These are phyloP conservation scores for Syngnathus scovelli DNA, from an alignment of 2,113 vertebrate genomes.

Conservation along the genomic window DNA sequence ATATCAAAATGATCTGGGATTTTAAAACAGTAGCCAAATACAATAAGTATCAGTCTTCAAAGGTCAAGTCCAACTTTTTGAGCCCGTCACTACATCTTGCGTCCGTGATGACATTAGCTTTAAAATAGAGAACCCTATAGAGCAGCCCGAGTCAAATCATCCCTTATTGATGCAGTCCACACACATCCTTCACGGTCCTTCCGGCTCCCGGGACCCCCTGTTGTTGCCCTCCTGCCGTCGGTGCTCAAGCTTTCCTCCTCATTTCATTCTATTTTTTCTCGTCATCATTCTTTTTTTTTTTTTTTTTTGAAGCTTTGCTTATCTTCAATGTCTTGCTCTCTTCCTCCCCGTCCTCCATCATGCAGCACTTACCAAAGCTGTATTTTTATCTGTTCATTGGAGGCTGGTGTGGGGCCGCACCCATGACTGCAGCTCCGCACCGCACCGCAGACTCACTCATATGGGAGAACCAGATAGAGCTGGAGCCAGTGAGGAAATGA, in stretches of 20 bases:
- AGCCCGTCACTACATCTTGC: slow-evolving; percentile 36
- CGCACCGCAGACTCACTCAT: slow-evolving; percentile 47
- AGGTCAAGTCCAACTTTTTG: slow-evolving; percentile 22
- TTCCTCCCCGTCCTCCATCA: slow-evolving; percentile 23
- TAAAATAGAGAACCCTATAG: slow-evolving; percentile 41
- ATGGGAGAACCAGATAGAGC: slow-evolving; percentile 39
- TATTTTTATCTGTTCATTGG: slow-evolving; percentile 47
- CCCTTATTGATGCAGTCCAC: slow-evolving; percentile 37
- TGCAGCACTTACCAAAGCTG: slow-evolving; percentile 43
- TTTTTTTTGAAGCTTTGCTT: slow-evolving; percentile 16
- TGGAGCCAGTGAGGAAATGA: slow-evolving; percentile 29
- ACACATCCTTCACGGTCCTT: slow-evolving; percentile 28
- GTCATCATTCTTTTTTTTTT: slow-evolving; percentile 11
- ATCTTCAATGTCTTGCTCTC: slow-evolving; percentile 19
- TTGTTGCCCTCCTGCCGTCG: slow-evolving; percentile 4
- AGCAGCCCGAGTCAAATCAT: slow-evolving; percentile 32
- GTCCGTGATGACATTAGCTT: slow-evolving; percentile 34
- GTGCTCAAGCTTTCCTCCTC: neutral
- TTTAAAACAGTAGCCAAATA: slow-evolving; percentile 14
- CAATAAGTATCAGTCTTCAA: neutral
- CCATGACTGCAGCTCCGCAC: slow-evolving; percentile 43
- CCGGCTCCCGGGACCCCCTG: slow-evolving; percentile 41
- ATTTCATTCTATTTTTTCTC: slow-evolving; percentile 5
- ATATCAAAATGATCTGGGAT: neutral
- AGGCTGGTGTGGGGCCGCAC: slow-evolving; percentile 42